phyloP scores from a whole-genome alignment of 2,113 vertebrate species.

The Ptyas mucosa region DNA sequence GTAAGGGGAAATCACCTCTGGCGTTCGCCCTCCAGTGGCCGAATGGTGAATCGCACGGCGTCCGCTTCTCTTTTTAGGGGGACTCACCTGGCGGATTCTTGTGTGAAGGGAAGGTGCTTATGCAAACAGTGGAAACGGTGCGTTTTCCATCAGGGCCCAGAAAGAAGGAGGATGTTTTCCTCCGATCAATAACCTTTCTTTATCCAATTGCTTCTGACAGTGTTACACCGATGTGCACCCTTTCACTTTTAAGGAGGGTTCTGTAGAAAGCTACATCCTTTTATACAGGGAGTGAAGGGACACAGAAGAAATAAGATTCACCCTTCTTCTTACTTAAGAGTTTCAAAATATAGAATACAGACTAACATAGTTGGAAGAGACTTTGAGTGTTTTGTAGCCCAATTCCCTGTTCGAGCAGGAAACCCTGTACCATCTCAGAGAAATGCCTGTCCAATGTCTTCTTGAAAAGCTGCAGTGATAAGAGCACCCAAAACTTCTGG shows the following conservation, averaged over 20 bases:
- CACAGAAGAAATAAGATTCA: too few relatives aligned
- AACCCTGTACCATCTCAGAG: too few relatives aligned
- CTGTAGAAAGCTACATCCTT: neutral
- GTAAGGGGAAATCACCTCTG: too few relatives aligned
- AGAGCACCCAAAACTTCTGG: too few relatives aligned
- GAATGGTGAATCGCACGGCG: neutral
- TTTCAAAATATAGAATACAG: neutral
- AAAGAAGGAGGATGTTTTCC: neutral
- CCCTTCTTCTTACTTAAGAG: neutral
- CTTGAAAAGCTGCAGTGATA: too few relatives aligned
- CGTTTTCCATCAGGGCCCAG: neutral
- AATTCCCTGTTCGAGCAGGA: too few relatives aligned
- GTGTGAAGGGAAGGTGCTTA: too few relatives aligned
- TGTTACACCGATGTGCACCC: neutral
- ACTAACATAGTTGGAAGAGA: neutral
- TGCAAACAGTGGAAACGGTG: neutral
- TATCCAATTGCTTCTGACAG: neutral
- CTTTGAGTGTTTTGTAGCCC: neutral
- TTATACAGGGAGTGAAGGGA: too few relatives aligned
- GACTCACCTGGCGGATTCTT: accelerated
- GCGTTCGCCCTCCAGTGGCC: neutral
- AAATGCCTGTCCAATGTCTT: too few relatives aligned
- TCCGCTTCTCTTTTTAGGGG: neutral
- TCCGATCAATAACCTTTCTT: neutral
- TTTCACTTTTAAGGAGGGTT: neutral